Conservation (phyloP, 1,140 invertebrate species). For the Ceratina calcarata region DNA sequence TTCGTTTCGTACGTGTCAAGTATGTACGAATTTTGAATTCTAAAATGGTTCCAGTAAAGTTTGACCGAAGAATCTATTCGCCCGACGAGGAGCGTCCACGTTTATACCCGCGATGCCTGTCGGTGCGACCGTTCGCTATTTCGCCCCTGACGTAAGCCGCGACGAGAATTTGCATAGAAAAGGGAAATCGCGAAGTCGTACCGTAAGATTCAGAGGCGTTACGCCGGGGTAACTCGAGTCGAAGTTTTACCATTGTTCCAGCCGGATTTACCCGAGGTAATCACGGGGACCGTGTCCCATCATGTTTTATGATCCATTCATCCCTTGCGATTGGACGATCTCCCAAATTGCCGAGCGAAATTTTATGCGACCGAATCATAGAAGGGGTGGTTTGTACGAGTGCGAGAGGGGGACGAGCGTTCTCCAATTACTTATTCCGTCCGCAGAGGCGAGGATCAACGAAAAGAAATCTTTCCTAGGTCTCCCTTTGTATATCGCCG, state of each 20-base stretch:
- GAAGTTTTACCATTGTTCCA: constrained; percentile 22
- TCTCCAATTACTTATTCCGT: constrained; percentile 24
- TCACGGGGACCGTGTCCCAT: constrained; percentile 21
- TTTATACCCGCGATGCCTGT: not conserved
- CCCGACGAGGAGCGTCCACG: too few relatives aligned
- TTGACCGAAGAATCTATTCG: too few relatives aligned
- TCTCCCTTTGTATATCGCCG: not conserved
- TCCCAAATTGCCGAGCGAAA: constrained; percentile 32
- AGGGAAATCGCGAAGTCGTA: not conserved
- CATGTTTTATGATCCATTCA: constrained; percentile 40
- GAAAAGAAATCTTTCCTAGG: not conserved
- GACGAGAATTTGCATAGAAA: constrained; percentile 27
- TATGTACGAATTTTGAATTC: too few relatives aligned
- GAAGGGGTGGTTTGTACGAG: not conserved
- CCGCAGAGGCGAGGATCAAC: not conserved
- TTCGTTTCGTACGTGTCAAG: too few relatives aligned
- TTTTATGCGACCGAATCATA: constrained; percentile 8
- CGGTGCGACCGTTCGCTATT: not conserved
- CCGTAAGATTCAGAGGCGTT: not conserved
- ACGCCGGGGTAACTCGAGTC: not conserved
- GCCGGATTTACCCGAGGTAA: constrained; percentile 21
- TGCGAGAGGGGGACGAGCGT: not conserved
- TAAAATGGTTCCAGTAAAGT: too few relatives aligned
- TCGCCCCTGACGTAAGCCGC: not conserved
- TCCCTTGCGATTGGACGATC: constrained; percentile 28